Percentiles rank a stretch among this genome's conserved stretches.
These are phyloP conservation scores for Rhynchotus rufescens DNA, from an alignment of 2,797 vertebrate genomes.

Conservation along the genomic window DNA sequence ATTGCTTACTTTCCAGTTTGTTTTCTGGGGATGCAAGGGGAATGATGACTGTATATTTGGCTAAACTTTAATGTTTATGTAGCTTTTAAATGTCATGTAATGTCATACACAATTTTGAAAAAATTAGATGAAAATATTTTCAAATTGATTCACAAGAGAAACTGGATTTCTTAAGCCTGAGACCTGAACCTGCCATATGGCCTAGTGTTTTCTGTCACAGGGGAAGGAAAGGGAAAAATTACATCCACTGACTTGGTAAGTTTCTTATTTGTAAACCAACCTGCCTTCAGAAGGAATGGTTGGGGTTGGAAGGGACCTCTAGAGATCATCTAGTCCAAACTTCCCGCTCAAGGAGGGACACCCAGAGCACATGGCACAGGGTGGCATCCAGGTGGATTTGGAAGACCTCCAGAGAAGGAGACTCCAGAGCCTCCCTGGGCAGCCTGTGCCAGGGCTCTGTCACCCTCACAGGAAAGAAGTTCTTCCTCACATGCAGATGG, in stretches of 20 bases:
- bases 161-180: background rate
- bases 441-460: too few species aligned
- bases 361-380: too few species aligned
- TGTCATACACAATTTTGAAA: background rate
- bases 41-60: background rate
- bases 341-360: too few species aligned
- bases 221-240: background rate
- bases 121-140: background rate
- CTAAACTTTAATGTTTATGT: background rate
- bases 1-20: background rate
- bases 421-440: too few species aligned
- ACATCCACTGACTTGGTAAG: background rate
- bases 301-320: too few species aligned
- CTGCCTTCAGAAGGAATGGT: background rate
- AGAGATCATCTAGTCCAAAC: too few species aligned
- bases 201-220: background rate
- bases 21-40: background rate
- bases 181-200: background rate
- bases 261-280: background rate
- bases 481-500: too few species aligned
- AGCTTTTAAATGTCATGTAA: background rate
- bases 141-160: background rate
- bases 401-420: too few species aligned
- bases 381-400: too few species aligned
- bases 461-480: too few species aligned